phyloP scores from a whole-genome alignment of 2,797 vertebrate genomes.

The Scleropages formosus region DNA sequence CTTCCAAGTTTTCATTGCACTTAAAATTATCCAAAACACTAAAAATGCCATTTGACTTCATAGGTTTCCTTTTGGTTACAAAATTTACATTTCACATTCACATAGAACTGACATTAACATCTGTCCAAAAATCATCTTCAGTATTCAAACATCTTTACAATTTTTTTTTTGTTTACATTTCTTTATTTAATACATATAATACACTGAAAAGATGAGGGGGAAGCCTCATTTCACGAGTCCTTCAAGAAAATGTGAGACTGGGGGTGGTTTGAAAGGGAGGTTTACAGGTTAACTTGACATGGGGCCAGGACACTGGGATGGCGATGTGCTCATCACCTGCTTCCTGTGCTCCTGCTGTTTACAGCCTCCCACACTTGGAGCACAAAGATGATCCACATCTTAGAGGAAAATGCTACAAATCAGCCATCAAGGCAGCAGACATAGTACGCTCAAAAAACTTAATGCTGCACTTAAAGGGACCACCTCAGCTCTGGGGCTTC shows the following conservation, averaged over 20 bases:
- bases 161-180: slow-evolving; percentile 41
- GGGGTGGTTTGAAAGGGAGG: no score
- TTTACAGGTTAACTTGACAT: no score
- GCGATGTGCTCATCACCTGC: slow-evolving; percentile 10
- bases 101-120: slow-evolving; percentile 60
- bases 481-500: neutral
- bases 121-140: slow-evolving; percentile 55
- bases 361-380: neutral
- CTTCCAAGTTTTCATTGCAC: slow-evolving; percentile 62
- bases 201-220: slow-evolving; percentile 34
- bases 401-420: slow-evolving; percentile 7
- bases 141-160: slow-evolving; percentile 54
- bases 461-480: neutral
- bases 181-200: slow-evolving; percentile 50
- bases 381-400: slow-evolving; percentile 17
- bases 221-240: neutral
- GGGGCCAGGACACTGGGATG: no score
- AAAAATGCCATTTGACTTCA: slow-evolving; percentile 74
- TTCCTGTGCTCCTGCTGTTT: slow-evolving; percentile 7
- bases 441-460: neutral
- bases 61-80: slow-evolving; percentile 67
- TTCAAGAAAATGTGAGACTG: no score
- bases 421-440: neutral
- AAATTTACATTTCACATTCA: slow-evolving; percentile 74
- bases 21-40: slow-evolving; percentile 73